phyloP scores from a whole-genome alignment of 37 sponge, comb jelly and placozoan species.

The Cladorhizidae sp. region DNA sequence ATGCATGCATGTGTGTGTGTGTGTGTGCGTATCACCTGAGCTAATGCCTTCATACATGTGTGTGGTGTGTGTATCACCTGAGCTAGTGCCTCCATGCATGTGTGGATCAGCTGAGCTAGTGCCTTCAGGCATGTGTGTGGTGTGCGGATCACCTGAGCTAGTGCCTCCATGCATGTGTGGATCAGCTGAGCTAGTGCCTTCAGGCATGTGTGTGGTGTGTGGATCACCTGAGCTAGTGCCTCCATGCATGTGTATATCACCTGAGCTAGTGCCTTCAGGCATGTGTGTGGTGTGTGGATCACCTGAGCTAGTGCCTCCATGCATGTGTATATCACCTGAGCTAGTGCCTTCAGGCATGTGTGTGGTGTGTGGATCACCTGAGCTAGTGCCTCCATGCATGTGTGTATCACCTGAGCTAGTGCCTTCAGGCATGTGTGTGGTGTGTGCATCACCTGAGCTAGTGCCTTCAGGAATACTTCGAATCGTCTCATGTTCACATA shows the following conservation, averaged over 20 bases:
- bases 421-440: neutral
- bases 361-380: constrained; percentile 40
- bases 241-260: constrained; percentile 32
- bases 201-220: neutral
- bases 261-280: neutral
- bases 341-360: neutral
- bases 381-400: constrained; percentile 48
- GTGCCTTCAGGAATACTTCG: constrained; percentile 70
- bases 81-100: constrained; percentile 73
- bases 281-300: neutral
- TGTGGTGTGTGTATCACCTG: constrained; percentile 42
- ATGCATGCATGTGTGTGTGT: too few species aligned
- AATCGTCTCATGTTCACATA: constrained; percentile 84
- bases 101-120: neutral
- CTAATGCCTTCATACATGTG: neutral
- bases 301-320: constrained; percentile 80
- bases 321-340: constrained; percentile 7
- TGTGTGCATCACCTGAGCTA: constrained; percentile 65
- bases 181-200: neutral
- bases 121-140: neutral
- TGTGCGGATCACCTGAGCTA: constrained; percentile 63
- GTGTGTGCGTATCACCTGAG: neutral
- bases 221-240: constrained; percentile 72
- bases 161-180: constrained; percentile 48
- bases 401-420: neutral